Evolutionary conservation across 2,888 invertebrate species (phyloP).

Genomic region (Erpobdella octoculata): DNA sequence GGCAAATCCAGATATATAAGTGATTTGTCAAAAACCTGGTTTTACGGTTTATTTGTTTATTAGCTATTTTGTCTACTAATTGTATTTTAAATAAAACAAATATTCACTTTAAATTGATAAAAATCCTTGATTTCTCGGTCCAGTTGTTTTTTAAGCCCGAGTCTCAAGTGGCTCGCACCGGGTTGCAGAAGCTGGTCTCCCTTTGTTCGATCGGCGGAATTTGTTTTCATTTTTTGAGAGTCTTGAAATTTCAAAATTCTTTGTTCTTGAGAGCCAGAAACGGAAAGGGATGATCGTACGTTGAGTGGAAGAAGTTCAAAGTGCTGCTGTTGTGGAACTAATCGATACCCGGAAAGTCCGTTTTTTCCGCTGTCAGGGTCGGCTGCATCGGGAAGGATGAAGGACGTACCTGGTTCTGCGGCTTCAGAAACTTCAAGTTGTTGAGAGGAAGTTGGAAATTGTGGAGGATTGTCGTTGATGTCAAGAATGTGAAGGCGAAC

Average conservation of each 20-base stretch:
- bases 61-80: too few relatives aligned
- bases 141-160: slow-evolving; percentile 9
- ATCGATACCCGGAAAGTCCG: slow-evolving; percentile 31
- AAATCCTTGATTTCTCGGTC: slow-evolving; percentile 17
- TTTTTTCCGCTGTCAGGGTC: slow-evolving; percentile 33
- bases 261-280: not conserved
- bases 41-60: too few relatives aligned
- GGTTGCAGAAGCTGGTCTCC: not conserved
- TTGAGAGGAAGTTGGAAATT: slow-evolving; percentile 31
- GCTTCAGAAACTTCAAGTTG: slow-evolving; percentile 33
- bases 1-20: too few relatives aligned
- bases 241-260: not conserved
- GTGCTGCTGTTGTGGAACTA: slow-evolving; percentile 23
- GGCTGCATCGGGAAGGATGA: slow-evolving; percentile 32
- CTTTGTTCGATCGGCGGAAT: not conserved
- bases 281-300: not conserved
- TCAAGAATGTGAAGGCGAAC: slow-evolving; percentile 36
- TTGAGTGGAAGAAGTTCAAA: slow-evolving; percentile 19
- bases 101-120: slow-evolving; percentile 16
- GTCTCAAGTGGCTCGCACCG: not conserved
- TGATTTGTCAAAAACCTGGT: too few relatives aligned
- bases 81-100: too few relatives aligned
- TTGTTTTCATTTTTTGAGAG: not conserved
- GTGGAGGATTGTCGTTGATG: slow-evolving; percentile 37
- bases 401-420: slow-evolving; percentile 30